Evolutionary conservation across 2,888 invertebrate species (phyloP), one percentile per base, ranked within the genome.

Genomic region (Harpagoxenus sublaevis): DNA sequence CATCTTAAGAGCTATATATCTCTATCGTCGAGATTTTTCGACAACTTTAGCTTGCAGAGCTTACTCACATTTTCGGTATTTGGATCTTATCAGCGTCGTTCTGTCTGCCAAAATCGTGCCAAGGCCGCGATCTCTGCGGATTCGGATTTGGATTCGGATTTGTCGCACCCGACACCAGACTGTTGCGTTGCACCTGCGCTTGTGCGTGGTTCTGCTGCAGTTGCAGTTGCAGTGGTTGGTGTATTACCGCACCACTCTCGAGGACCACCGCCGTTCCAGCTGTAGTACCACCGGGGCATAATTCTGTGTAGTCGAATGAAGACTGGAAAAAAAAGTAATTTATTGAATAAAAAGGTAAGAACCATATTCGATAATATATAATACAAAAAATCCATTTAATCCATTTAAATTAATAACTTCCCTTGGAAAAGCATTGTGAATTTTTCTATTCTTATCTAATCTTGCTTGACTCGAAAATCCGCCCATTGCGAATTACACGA

Each of bases 11-110:
- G n/a, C 15, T 42, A n/a, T 18, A 2, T 23, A 39, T 31, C 1
- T 18, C 9, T 35, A 35, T 35, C 6, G 35, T 35, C 6, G 15
- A 55, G 15, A 55, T n/a, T 62, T 45, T 23, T 45, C 4, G 3
- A 45, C 10, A 53, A 73, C n/a, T 55, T 2, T 60, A 63, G 12
- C 1, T 74, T 57, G 15, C 18, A 10, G 28, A 57, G 60, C 1
- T 45, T 73, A 87, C 98, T 98, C 96, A 99, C 99, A 99, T 96
- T 97, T 99, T 99, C 95, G 99, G 98, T 96, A 99, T 99, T 96
- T 99, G 98, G 94, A 99, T 98, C 96, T 99, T 99, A 95, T 99
- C 99, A 83, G 98, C 98, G 95, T 99, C 98, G 94, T 98, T 98
- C 95, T 98, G 98, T 89, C 98, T 96, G 83, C 98, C 98, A 95